A percentile compares a stretch with the other conserved stretches of the same genome.
Evolutionary conservation across 2,113 vertebrate species (phyloP).

Genomic region (Rhagologus leucostigma): DNA sequence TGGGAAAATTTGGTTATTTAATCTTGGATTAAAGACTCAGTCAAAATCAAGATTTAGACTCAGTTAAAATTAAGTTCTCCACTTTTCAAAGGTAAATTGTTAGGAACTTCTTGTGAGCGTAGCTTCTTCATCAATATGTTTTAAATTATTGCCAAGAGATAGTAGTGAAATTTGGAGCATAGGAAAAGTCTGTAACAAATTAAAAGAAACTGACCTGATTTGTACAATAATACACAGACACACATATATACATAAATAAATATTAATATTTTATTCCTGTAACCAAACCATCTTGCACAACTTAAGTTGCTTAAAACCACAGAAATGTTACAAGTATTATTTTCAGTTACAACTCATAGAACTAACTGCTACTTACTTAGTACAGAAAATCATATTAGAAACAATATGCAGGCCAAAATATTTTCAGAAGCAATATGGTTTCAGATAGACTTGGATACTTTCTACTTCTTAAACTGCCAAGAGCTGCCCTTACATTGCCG

Average conservation of each 20-base stretch:
- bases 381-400: not conserved
- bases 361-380: not conserved
- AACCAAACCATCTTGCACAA: not conserved
- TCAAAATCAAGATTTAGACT: no score
- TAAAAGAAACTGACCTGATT: not conserved
- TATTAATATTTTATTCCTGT: not conserved
- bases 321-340: not conserved
- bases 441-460: not conserved
- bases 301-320: not conserved
- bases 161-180: not conserved
- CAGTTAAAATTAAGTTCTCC: not conserved
- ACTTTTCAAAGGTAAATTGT: not conserved
- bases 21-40: no score
- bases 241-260: fast-evolving
- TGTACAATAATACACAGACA: not conserved
- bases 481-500: not conserved
- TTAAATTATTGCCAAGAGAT: not conserved
- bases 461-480: not conserved
- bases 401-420: not conserved
- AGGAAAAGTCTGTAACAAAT: not conserved
- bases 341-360: not conserved
- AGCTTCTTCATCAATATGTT: not conserved
- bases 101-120: not conserved
- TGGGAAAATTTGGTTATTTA: not conserved
- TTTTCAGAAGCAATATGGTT: not conserved